Conservation (phyloP, 2,797 vertebrate species). For the Sebastes nivosus region DNA sequence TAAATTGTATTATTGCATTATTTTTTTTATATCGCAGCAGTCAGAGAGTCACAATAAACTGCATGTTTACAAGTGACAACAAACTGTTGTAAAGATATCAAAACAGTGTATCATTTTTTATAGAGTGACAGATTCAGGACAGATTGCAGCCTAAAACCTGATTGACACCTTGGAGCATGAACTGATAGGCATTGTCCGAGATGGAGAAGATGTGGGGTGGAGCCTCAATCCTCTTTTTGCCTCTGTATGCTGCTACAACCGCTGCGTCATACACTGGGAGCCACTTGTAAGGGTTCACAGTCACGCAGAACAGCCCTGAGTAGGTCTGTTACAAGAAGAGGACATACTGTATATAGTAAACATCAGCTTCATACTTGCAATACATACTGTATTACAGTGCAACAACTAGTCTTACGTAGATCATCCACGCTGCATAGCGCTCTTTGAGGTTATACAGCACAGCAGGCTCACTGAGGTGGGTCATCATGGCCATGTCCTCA, state of each 20-base stretch:
- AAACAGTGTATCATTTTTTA: neutral
- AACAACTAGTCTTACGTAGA: slow-evolving; percentile 72
- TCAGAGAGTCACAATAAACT: neutral
- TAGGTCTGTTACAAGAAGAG: slow-evolving; percentile 79
- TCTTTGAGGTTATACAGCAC: slow-evolving; percentile 97
- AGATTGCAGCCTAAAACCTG: neutral
- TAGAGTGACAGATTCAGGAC: neutral
- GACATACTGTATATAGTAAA: neutral
- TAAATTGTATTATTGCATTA: neutral
- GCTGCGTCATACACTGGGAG: slow-evolving; percentile 88
- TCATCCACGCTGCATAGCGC: slow-evolving; percentile 94
- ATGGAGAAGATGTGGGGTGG: slow-evolving; percentile 96
- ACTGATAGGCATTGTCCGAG: slow-evolving; percentile 94
- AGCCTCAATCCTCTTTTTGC: slow-evolving; percentile 92
- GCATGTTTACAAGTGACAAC: neutral
- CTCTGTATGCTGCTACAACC: slow-evolving; percentile 87
- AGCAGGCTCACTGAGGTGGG: slow-evolving; percentile 83
- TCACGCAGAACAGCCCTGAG: slow-evolving; percentile 91
- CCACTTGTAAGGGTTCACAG: slow-evolving; percentile 93
- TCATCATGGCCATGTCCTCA: slow-evolving; percentile 86
- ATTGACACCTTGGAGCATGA: slow-evolving; percentile 88
- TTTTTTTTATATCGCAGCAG: neutral
- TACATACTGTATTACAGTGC: neutral
- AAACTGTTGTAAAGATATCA: neutral
- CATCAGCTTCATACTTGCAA: neutral